Evolutionary conservation across 2,888 invertebrate genomes (phyloP), one percentile per base, ranked within the genome.

Genomic region (Metellina segmentata): DNA sequence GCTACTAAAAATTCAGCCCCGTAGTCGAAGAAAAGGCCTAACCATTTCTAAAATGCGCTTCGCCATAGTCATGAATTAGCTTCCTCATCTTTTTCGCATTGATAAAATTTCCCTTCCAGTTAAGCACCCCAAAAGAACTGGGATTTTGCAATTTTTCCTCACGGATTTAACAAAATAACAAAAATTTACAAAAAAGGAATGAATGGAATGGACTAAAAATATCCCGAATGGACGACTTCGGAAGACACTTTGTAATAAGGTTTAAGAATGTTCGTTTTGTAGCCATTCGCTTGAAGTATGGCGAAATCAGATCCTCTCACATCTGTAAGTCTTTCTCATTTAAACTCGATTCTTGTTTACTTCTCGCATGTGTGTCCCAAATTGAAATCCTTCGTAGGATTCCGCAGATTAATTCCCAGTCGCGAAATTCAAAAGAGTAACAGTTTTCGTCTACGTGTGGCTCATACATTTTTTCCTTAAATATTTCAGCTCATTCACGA

Each of bases 251-350:
- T 61, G 52, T 78, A 78, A 78, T 78, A 78, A 16, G 9, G 52
- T 52, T 78, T 78, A n/a, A 78, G 52, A 52, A 78, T 52, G 19
- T 8, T 20, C 52, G 51, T 78, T 78, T 78, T 20, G 78, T 16
- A 52, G 51, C 78, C 52, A 51, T 78, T 78, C 52, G 78, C 78
- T 78, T 75, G 52, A 52, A 51, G 19, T 52, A 78, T 52, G 52
- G n/a, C 16, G 75, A 51, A 78, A 78, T 7, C 16, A 20, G 52
- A 78, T 75, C 34, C 34, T 34, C 74, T 34, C 74, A 19, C 48
- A 49, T 51, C 19, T 51, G 9, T 11, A 61, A 19, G 19, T 6
- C 6, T 78, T 78, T 78, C 52, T 51, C 16, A 48, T n/a, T 19
- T 78, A 19, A 9, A 11, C 52, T 78, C 52, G n/a, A 8, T 78